Conservation (phyloP, 1,140 invertebrate genomes). For the Philaenus spumarius region DNA sequence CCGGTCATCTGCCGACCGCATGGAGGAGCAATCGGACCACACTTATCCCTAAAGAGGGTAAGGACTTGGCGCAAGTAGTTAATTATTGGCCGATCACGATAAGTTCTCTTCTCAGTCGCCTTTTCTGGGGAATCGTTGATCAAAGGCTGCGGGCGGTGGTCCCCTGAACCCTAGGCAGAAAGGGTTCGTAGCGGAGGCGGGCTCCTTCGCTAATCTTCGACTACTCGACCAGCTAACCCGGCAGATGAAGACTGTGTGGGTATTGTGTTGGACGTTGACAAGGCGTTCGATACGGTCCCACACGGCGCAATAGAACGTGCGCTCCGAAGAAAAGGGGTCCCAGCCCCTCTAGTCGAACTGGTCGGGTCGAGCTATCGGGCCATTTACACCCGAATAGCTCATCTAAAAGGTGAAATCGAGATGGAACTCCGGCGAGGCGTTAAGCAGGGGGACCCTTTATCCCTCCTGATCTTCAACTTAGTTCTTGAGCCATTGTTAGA, state of each 20-base stretch:
- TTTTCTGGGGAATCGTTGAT: conserved; percentile 27
- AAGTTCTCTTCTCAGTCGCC: conserved; percentile 22
- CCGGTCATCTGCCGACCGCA: conserved; percentile 13
- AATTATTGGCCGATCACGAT: conserved; percentile 31
- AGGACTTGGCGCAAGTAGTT: conserved; percentile 12
- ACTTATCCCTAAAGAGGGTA: conserved; percentile 30
- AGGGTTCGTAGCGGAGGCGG: conserved; percentile 24
- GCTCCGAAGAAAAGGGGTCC: background rate
- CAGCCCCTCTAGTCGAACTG: background rate
- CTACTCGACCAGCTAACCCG: conserved; percentile 8
- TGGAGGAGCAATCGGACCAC: conserved; percentile 31
- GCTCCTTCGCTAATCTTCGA: conserved; percentile 23
- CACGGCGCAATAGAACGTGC: conserved; percentile 16
- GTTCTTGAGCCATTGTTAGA: conserved; percentile 29
- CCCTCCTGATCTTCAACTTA: conserved; percentile 34
- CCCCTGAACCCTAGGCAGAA: conserved; percentile 25
- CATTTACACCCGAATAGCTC: background rate
- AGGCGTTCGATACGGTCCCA: conserved; percentile 32
- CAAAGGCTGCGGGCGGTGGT: conserved; percentile 12
- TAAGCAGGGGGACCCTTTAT: conserved; percentile 35
- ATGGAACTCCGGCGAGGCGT: conserved; percentile 26
- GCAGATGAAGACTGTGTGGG: conserved; percentile 9
- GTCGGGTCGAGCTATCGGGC: background rate
- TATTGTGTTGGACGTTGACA: conserved; percentile 30
- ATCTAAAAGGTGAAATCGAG: background rate